Evolutionary conservation across 2,888 invertebrate genomes (phyloP), one percentile per base, ranked within the genome.

Genomic region (Limnephilus lunatus): DNA sequence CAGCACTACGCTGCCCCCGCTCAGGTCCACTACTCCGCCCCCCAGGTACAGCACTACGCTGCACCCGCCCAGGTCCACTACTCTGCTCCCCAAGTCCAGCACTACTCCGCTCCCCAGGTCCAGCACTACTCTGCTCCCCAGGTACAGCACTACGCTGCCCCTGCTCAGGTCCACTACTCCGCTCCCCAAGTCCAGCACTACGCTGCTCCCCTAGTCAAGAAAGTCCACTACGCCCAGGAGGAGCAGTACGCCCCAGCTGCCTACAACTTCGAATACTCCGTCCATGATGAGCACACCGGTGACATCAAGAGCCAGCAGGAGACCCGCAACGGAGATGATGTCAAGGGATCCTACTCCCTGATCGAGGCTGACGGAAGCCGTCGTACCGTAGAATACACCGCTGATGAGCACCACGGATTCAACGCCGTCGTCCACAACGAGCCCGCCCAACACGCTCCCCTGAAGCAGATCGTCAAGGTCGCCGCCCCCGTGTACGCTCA

Each of bases 221-320:
- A 53, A 32, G 91, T 91, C n/a, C 91, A 91, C n/a, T 81, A 85
- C 25, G 83, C 35, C 14, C 81, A 90, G 25, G n/a, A 32, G 5
- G 91, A 87, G 81, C 91, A 92, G 25, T 85, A 92, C 85, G 89
- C 88, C 85, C 85, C 85, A 48, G 92, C 92, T 48, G 91, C 92
- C 30, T 94, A 93, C 92, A 91, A 92, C 89, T 94, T 93, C 90
- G 89, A 91, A 35, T 93, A 92, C 91, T 92, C 92, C 82, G 92
- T 92, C 92, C 92, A 92, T 92, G 92, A 92, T 35, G 92, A 92
- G 85, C 92, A 95, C 94, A 95, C 94, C 94, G 96, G 96, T 2
- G 96, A 96, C 94, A 94, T 96, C 93, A 96, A 96, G 94, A 95
- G 95, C 94, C 96, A 96, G 94, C 95, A 95, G 94, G 96, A 96